phyloP scores from a whole-genome alignment of 2,113 vertebrate species.

The Axis porcinus region DNA sequence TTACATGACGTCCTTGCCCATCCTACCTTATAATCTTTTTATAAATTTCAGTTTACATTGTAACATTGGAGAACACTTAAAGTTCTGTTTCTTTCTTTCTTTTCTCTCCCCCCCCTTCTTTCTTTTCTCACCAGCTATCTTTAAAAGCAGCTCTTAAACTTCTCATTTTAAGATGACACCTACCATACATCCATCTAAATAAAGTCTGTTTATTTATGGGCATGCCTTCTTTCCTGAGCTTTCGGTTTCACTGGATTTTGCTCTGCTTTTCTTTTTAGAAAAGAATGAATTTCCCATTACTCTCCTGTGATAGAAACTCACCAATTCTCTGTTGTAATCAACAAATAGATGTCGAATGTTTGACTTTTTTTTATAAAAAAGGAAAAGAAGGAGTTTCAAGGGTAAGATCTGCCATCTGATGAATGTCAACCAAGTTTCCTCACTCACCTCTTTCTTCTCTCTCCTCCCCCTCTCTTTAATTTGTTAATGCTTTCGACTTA shows the following conservation, averaged over 20 bases:
- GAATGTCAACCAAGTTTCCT: slow-evolving; percentile 77
- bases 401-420: slow-evolving; percentile 77
- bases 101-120: neutral
- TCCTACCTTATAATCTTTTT: slow-evolving; percentile 47
- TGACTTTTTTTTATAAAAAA: slow-evolving; percentile 50
- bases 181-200: accelerated
- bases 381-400: slow-evolving; percentile 62
- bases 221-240: neutral
- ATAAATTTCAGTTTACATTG: neutral
- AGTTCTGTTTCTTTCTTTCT: neutral
- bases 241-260: neutral
- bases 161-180: neutral
- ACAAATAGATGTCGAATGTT: slow-evolving; percentile 68
- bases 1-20: neutral
- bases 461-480: slow-evolving; percentile 75
- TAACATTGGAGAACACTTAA: neutral
- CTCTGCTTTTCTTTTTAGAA: neutral
- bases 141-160: neutral
- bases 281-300: neutral
- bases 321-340: slow-evolving; percentile 64
- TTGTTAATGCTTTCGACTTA: slow-evolving; percentile 83
- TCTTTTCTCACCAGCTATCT: neutral
- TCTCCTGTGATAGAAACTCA: slow-evolving; percentile 36
- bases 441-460: slow-evolving; percentile 14
- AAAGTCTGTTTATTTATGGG: neutral